These are phyloP conservation scores for Ceryle rudis DNA, from an alignment of 2,797 vertebrate species.

Conservation along the genomic window DNA sequence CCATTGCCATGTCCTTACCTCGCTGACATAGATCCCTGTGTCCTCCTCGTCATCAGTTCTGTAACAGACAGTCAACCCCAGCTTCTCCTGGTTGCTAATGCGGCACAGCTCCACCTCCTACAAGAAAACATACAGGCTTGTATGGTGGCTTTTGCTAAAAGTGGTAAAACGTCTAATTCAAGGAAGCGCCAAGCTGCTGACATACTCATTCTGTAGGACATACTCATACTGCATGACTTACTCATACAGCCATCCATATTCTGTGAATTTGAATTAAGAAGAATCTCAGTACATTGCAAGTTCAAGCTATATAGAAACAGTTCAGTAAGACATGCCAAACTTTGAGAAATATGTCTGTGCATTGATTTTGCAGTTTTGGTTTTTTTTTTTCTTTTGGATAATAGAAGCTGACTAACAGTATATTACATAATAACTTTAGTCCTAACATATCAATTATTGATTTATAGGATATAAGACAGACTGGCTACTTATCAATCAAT, in stretches of 20 bases:
- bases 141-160: not conserved
- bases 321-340: not conserved
- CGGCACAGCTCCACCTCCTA: constrained; percentile 95
- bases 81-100: constrained; percentile 91
- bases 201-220: not conserved
- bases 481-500: constrained; percentile 39
- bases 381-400: not conserved
- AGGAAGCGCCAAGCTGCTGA: not conserved
- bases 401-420: constrained; percentile 29
- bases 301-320: not conserved
- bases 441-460: not conserved
- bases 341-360: not conserved
- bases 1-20: constrained; percentile 81
- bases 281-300: not conserved
- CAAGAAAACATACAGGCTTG: not conserved
- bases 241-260: not conserved
- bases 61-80: constrained; percentile 96
- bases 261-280: not conserved
- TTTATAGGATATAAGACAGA: constrained; percentile 11
- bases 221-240: not conserved
- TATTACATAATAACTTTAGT: constrained; percentile 45
- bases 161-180: not conserved
- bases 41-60: constrained; percentile 97
- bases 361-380: not conserved
- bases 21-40: constrained; percentile 92